Percentiles rank a stretch among this genome's conserved stretches.
These are phyloP conservation scores for Sebastes hubbsi DNA, from an alignment of 2,797 vertebrate genomes.

Conservation along the genomic window DNA sequence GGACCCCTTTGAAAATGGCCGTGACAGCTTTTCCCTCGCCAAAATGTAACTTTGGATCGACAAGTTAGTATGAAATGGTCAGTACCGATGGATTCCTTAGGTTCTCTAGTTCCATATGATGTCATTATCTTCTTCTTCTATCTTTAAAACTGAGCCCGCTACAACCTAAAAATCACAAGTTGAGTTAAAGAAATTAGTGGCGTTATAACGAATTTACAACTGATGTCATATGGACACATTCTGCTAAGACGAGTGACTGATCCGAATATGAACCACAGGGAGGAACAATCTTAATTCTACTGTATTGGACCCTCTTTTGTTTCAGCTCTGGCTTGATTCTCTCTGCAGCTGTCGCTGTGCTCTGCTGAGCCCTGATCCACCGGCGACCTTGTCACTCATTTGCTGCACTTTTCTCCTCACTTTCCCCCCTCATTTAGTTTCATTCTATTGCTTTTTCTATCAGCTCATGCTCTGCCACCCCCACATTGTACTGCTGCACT, in stretches of 20 bases:
- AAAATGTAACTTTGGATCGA: too few relatives aligned
- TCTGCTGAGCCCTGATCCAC: conserved; percentile 24
- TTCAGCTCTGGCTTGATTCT: not conserved
- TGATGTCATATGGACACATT: not conserved
- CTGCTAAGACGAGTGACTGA: not conserved
- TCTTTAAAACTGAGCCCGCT: too few relatives aligned
- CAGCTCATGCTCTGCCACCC: conserved; percentile 53
- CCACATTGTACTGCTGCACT: conserved; percentile 46
- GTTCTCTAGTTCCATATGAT: too few relatives aligned
- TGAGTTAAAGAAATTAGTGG: too few relatives aligned
- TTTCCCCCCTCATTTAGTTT: conserved; percentile 56
- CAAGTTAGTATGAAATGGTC: too few relatives aligned
- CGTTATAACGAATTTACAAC: not conserved
- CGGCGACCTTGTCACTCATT: conserved; percentile 50
- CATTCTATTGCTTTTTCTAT: conserved; percentile 54
- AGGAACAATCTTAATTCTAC: not conserved
- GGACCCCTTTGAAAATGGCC: too few relatives aligned
- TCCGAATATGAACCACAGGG: not conserved
- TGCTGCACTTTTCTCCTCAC: conserved; percentile 48
- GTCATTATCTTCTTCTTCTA: too few relatives aligned
- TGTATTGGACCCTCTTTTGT: conserved; percentile 7
- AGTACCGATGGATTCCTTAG: too few relatives aligned
- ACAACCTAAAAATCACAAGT: too few relatives aligned
- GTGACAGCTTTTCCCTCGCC: too few relatives aligned
- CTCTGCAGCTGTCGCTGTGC: not conserved